Percentiles rank a stretch among this genome's conserved stretches.
These are phyloP conservation scores for Hemiscyllium ocellatum DNA, from an alignment of 2,113 vertebrate species.

Conservation along the genomic window DNA sequence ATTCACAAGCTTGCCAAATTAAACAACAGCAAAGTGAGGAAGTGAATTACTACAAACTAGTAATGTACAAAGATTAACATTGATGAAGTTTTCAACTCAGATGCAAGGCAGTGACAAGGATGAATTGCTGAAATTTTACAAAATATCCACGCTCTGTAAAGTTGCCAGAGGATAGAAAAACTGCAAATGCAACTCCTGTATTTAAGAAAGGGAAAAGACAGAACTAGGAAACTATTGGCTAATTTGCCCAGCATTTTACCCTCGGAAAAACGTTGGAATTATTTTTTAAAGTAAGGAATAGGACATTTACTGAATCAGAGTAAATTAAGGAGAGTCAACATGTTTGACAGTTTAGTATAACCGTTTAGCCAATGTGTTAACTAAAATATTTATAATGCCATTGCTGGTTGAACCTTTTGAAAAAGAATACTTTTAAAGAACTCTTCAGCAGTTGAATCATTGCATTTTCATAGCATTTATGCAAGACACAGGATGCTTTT, in stretches of 20 bases:
- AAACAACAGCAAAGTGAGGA: neutral
- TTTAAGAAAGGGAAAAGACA: neutral
- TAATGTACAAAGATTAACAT: neutral
- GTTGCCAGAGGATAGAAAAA: neutral
- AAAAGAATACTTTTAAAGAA: no score
- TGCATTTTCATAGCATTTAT: no score
- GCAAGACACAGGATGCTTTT: no score
- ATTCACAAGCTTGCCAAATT: neutral
- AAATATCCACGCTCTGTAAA: neutral
- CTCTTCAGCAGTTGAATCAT: no score
- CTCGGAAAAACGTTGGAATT: neutral
- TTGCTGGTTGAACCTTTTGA: no score
- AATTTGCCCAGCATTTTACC: neutral
- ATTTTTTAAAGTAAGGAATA: neutral
- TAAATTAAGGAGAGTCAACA: neutral
- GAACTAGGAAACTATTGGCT: neutral
- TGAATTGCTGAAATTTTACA: neutral
- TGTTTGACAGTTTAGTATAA: neutral
- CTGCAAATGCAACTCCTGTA: neutral
- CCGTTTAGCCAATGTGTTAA: no score
- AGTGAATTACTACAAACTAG: neutral
- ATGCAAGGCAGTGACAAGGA: neutral
- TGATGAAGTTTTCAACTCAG: neutral
- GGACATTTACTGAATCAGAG: neutral
- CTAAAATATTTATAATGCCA: no score